Evolutionary conservation across 2,797 vertebrate genomes (phyloP).

Genomic region (Phoebastria nigripes): DNA sequence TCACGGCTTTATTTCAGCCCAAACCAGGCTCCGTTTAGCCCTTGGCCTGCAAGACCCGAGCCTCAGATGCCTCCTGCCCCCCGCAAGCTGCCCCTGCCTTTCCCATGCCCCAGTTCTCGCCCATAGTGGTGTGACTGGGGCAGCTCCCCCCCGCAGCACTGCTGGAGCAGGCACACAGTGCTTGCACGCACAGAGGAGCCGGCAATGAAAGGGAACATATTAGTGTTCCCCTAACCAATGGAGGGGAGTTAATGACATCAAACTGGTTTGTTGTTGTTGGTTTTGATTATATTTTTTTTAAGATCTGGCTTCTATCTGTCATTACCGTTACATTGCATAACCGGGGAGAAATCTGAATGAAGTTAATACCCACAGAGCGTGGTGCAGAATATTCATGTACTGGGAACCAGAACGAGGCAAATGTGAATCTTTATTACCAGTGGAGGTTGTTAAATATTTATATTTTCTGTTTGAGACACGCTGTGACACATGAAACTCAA

Average conservation of each 20-base stretch:
- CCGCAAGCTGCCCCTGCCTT: background rate
- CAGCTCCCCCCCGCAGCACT: background rate
- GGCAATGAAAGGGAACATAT: background rate
- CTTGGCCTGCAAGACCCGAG: background rate
- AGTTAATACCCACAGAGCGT: slow-evolving; percentile 40
- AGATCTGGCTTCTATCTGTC: slow-evolving; percentile 49
- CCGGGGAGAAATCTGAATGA: slow-evolving; percentile 53
- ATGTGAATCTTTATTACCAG: slow-evolving; percentile 66
- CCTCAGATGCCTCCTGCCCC: background rate
- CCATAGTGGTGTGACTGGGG: background rate
- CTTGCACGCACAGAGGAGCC: background rate
- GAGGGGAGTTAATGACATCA: slow-evolving; percentile 23
- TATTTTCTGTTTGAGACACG: slow-evolving; percentile 59
- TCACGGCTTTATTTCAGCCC: background rate
- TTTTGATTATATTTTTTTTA: slow-evolving; percentile 20
- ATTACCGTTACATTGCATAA: slow-evolving; percentile 52
- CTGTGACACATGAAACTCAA: slow-evolving; percentile 60
- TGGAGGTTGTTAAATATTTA: slow-evolving; percentile 68
- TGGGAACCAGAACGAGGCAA: slow-evolving; percentile 48
- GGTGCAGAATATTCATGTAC: slow-evolving; percentile 54
- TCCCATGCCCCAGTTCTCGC: background rate
- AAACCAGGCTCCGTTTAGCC: background rate
- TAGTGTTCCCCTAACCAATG: background rate
- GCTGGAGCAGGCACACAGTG: accelerated
- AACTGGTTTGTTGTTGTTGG: background rate